phyloP scores from a whole-genome alignment of 2,113 vertebrate species.

The Erythrocebus patas region DNA sequence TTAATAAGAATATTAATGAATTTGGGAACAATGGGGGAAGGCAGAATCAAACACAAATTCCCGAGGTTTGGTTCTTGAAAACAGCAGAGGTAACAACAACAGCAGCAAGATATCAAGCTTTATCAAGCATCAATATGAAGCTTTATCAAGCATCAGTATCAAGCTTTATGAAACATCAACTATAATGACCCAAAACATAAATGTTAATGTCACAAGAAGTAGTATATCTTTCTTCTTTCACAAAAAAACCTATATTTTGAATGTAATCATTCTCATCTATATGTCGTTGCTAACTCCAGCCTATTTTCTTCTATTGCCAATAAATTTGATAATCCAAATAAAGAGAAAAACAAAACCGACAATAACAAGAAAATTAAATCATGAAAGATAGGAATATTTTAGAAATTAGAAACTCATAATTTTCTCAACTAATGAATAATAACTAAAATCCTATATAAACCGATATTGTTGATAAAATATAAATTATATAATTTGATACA shows the following conservation, averaged over 20 bases:
- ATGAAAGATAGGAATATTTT: neutral
- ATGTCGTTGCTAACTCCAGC: neutral
- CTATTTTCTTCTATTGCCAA: neutral
- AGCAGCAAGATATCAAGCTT: neutral
- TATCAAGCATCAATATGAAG: neutral
- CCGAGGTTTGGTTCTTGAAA: neutral
- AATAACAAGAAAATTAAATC: neutral
- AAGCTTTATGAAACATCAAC: neutral
- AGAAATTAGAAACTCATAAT: neutral
- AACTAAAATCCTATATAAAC: neutral
- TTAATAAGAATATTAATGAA: constrained; percentile 16
- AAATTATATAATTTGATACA: neutral
- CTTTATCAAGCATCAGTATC: neutral
- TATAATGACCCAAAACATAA: neutral
- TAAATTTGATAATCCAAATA: neutral
- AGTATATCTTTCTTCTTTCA: neutral
- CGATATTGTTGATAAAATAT: neutral
- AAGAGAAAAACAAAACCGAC: neutral
- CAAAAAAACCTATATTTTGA: neutral
- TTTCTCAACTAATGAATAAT: neutral
- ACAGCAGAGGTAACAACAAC: neutral
- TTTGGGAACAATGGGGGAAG: neutral
- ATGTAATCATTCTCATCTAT: neutral
- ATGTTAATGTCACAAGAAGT: neutral
- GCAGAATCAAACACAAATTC: neutral